Conservation (phyloP, 2,113 vertebrate species). For the Vombatus ursinus region DNA sequence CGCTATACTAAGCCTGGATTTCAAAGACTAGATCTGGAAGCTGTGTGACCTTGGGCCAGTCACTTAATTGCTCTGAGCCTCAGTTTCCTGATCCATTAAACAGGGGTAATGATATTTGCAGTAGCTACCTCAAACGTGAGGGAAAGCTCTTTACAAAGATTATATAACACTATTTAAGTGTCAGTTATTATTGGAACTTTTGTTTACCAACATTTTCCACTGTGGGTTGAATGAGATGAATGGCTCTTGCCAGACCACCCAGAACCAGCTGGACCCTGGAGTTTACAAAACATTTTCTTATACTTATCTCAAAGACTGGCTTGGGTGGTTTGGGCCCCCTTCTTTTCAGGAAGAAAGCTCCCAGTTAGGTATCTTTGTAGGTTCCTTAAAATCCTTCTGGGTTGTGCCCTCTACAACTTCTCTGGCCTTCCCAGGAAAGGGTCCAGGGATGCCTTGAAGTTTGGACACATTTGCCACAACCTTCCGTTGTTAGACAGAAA, state of each 20-base stretch:
- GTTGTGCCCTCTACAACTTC: neutral
- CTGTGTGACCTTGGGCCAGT: neutral
- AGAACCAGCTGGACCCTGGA: neutral
- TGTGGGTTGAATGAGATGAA: neutral
- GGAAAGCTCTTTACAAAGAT: neutral
- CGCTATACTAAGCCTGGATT: neutral
- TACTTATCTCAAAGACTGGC: neutral
- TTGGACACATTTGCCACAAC: constrained; percentile 70
- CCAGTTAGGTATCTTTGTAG: neutral
- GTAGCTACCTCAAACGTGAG: neutral
- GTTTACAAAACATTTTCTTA: neutral
- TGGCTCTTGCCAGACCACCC: neutral
- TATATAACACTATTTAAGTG: neutral
- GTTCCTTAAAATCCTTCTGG: neutral
- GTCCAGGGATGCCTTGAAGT: constrained; percentile 68
- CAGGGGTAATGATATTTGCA: neutral
- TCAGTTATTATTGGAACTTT: neutral
- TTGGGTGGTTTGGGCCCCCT: neutral
- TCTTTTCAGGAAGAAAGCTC: constrained; percentile 10
- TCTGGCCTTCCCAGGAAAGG: neutral
- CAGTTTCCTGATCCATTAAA: neutral
- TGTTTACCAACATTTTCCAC: neutral
- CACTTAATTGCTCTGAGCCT: neutral
- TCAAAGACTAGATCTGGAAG: neutral
- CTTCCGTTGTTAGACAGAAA: constrained; percentile 74